Percentiles rank a stretch among this genome's conserved stretches.
Conservation (phyloP, 2,113 vertebrate species). For the Ammodytes marinus region DNA sequence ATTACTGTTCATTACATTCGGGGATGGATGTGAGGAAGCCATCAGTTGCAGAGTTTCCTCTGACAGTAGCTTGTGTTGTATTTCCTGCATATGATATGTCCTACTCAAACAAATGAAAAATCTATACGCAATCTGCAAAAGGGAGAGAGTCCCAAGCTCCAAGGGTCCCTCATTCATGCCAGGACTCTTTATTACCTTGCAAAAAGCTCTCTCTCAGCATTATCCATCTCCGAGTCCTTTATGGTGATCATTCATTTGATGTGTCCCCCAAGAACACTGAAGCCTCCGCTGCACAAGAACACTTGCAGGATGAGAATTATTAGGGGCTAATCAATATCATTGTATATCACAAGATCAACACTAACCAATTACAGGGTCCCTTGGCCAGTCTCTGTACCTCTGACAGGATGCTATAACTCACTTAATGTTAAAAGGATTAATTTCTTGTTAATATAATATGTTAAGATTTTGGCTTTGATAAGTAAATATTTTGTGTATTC, state of each 20-base stretch:
- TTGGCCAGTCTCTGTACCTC: constrained; percentile 25
- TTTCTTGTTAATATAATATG: constrained; percentile 5
- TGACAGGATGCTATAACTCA: constrained; percentile 50
- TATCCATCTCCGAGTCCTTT: constrained; percentile 46
- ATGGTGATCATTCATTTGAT: constrained; percentile 61
- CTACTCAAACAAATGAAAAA: constrained; percentile 76
- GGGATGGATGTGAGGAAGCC: constrained; percentile 34
- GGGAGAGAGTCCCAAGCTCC: constrained; percentile 53
- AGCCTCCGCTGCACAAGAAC: constrained; percentile 36
- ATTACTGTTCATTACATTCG: constrained; percentile 31
- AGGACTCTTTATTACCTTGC: constrained; percentile 55
- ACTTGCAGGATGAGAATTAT: constrained; percentile 63
- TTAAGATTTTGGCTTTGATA: neutral
- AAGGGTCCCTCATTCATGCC: constrained; percentile 42
- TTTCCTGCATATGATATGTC: constrained; percentile 62
- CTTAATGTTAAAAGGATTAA: constrained; percentile 53
- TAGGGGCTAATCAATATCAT: constrained; percentile 59
- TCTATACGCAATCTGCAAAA: constrained; percentile 76
- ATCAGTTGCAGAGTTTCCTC: constrained; percentile 27
- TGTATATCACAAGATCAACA: constrained; percentile 65
- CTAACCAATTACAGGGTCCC: constrained; percentile 49
- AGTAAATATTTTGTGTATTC: neutral
- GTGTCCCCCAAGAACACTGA: constrained; percentile 58
- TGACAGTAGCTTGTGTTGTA: constrained; percentile 39
- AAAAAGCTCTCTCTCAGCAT: constrained; percentile 64